Evolutionary conservation across 2,888 invertebrate genomes (phyloP).

Genomic region (Pegoplata infirma): DNA sequence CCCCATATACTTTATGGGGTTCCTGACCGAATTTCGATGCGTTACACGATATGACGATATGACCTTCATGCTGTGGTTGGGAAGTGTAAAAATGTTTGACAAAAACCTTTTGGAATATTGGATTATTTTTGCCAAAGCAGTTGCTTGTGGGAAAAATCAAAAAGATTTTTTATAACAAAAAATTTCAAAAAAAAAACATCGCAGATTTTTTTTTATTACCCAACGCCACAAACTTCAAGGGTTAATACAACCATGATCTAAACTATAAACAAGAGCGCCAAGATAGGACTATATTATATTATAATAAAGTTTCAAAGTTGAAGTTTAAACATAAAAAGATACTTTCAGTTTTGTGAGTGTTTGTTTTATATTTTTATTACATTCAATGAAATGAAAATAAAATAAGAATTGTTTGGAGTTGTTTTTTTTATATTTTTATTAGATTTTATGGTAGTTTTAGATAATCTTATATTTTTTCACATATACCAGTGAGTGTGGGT

Average conservation of each 20-base stretch:
- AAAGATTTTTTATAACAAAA: no score
- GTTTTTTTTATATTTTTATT: no score
- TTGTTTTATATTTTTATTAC: constrained; percentile 3
- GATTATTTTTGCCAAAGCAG: no score
- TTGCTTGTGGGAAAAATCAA: no score
- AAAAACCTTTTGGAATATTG: no score
- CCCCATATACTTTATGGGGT: no score
- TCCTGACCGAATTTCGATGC: no score
- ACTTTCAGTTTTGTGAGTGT: constrained; percentile 50
- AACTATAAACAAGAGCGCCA: neutral
- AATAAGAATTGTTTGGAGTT: constrained; percentile 4
- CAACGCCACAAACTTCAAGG: no score
- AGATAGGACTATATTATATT: constrained; percentile 19
- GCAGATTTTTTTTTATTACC: neutral
- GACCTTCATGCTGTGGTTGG: no score
- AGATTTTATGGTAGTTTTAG: constrained; percentile 34
- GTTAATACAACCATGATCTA: neutral
- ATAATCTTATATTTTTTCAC: constrained; percentile 16
- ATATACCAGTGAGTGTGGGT: constrained; percentile 40
- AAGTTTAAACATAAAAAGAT: constrained; percentile 25
- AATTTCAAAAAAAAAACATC: no score
- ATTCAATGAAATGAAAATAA: constrained; percentile 11
- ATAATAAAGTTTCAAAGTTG: constrained; percentile 39
- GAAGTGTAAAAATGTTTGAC: no score
- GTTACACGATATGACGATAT: no score